A percentile compares a stretch with the other conserved stretches of the same genome.
phyloP scores from a whole-genome alignment of 2,888 invertebrate genomes.

The Gortyna flavago region DNA sequence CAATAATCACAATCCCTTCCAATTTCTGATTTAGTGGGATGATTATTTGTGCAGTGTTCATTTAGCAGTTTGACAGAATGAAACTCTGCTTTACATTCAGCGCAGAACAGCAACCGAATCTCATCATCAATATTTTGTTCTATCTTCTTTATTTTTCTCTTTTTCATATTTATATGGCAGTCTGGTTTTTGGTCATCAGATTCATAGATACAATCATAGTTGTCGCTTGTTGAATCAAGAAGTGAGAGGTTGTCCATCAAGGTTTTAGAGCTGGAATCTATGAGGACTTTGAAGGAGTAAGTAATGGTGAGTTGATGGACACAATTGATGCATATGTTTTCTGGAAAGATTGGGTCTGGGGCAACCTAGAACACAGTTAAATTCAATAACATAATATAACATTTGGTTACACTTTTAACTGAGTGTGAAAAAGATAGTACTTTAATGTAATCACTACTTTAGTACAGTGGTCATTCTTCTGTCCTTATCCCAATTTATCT shows the following conservation, averaged over 20 bases:
- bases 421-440: not conserved
- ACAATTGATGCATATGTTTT: conserved; percentile 84
- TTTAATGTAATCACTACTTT: not conserved
- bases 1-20: conserved; percentile 87
- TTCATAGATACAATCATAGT: conserved; percentile 77
- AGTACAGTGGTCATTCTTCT: not conserved
- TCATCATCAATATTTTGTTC: conserved; percentile 66
- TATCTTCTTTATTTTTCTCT: conserved; percentile 63
- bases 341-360: conserved; percentile 77
- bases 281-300: conserved; percentile 85
- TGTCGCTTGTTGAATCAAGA: conserved; percentile 73
- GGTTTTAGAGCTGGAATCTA: conserved; percentile 81
- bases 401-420: not conserved
- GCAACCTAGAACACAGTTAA: conserved; percentile 56
- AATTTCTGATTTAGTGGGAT: conserved; percentile 76
- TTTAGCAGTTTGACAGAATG: conserved; percentile 74
- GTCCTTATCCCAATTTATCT: no score
- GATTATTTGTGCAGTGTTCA: conserved; percentile 81
- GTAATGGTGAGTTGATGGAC: conserved; percentile 86
- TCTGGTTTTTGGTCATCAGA: conserved; percentile 74
- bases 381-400: not conserved
- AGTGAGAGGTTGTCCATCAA: conserved; percentile 71
- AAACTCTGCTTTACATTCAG: conserved; percentile 85
- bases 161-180: conserved; percentile 64
- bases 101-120: conserved; percentile 78